phyloP scores from a whole-genome alignment of 2,113 vertebrate genomes.

The Lophotis ruficrista region DNA sequence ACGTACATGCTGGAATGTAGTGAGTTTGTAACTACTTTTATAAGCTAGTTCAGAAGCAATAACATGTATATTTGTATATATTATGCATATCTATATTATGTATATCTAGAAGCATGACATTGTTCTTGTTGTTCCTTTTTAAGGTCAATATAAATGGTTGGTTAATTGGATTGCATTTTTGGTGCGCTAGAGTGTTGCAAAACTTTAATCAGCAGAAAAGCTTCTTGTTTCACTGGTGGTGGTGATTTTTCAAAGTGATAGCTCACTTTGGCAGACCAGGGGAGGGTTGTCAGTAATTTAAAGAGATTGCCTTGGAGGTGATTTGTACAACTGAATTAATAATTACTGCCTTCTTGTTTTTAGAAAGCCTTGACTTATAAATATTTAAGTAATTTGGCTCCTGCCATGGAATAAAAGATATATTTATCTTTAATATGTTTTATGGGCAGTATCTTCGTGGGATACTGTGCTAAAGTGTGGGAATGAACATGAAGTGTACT shows the following conservation, averaged over 20 bases:
- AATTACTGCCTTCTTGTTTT: not conserved
- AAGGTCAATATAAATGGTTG: not conserved
- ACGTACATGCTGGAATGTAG: not conserved
- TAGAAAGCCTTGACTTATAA: not conserved
- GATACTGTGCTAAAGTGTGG: not conserved
- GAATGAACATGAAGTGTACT: not conserved
- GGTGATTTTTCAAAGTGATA: not conserved
- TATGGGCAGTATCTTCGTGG: not conserved
- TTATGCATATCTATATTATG: not conserved
- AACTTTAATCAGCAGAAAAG: not conserved
- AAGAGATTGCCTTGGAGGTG: not conserved
- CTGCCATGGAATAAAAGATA: not conserved
- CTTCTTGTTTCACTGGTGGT: not conserved
- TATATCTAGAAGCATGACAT: not conserved
- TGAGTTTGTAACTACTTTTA: not conserved
- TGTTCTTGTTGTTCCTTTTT: not conserved
- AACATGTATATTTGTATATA: not conserved
- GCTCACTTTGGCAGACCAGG: rapidly evolving
- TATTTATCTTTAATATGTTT: not conserved
- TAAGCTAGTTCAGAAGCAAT: not conserved
- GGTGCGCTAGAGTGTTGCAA: not conserved
- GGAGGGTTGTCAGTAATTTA: not conserved
- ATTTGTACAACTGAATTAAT: not conserved
- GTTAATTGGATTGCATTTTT: not conserved
- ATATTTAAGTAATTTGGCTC: slow-evolving; percentile 19